Evolutionary conservation across 53 echinoderm and acorn worm species (phyloP), one percentile per base, ranked within the genome.

Genomic region (Apostichopus leukothele): DNA sequence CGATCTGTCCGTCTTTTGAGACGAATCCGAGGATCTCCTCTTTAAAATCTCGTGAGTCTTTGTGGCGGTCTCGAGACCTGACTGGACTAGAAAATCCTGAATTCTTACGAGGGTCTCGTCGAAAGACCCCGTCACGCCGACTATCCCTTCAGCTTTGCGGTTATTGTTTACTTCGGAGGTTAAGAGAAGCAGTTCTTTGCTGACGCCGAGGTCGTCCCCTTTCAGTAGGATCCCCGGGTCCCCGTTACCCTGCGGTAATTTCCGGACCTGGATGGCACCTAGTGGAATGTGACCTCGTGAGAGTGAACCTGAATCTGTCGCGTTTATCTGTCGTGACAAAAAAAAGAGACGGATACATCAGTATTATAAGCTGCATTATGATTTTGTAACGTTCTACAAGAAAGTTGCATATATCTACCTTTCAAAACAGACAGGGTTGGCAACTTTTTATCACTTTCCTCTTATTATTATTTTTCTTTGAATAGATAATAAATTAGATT

Each of bases 221-320:
- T 90, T 88, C 75, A 91, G 88, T 60, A 89, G 91, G 20, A 91
- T 77, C 83, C 88, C 91, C 6, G 80, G 81, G 20, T 77, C 73
- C 13, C 86, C 88, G 25, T 83, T 87, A 54, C 90, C 92, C 76
- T 93, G 90, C 26, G 96, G 96, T 66, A 95, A 89, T 23, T 93
- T 88, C 66, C 95, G 86, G 52, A 96, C 96, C 88, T 96, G 96
- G 73, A 96, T 96, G 59, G 96, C 96, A 83, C 95, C 95, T 18
- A 96, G 89, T 76, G 96, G 96, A 89, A 96, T 91, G 76, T 93
- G 92, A 66, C 96, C 96, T 78, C 92, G 76, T 5, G 95, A 93
- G 26, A 93, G 79, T 25, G 96, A 91, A 7, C 92, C 89, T 76
- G 93, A 90, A 76, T 95, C 93, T 76, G 91, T 92, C 19, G 90